phyloP scores from a whole-genome alignment of 1,140 invertebrate species.

The Caerostris darwini region DNA sequence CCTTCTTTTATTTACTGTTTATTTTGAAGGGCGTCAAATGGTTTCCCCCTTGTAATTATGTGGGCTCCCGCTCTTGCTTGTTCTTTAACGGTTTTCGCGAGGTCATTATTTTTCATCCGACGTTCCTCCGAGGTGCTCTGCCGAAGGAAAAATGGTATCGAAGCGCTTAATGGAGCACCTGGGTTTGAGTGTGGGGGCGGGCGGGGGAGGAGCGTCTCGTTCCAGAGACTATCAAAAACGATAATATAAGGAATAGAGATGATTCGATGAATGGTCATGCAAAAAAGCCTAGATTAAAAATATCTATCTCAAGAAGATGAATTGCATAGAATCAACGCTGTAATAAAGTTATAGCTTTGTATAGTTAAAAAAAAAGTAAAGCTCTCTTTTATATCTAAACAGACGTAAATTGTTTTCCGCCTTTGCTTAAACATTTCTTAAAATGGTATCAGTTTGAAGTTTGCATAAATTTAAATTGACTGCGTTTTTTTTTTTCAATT shows the following conservation, averaged over 20 bases:
- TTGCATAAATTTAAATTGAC: no score
- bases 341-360: no score
- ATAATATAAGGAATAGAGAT: neutral
- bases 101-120: conserved; percentile 61
- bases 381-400: no score
- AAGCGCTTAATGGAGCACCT: conserved; percentile 5
- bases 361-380: no score
- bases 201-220: neutral
- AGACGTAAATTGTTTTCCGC: no score
- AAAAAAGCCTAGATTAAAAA: no score
- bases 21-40: conserved; percentile 20
- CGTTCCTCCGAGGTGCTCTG: neutral
- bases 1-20: conserved; percentile 54
- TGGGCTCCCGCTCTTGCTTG: conserved; percentile 21
- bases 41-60: conserved; percentile 49
- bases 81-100: conserved; percentile 60
- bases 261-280: neutral
- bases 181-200: neutral
- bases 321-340: no score
- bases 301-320: no score
- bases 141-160: neutral
- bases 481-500: no score
- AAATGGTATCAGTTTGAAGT: no score
- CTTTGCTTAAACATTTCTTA: no score
- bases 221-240: neutral